Percentiles rank a stretch among this genome's conserved stretches.
These are phyloP conservation scores for Chirona hameri DNA, from an alignment of 2,888 invertebrate genomes.

Conservation along the genomic window DNA sequence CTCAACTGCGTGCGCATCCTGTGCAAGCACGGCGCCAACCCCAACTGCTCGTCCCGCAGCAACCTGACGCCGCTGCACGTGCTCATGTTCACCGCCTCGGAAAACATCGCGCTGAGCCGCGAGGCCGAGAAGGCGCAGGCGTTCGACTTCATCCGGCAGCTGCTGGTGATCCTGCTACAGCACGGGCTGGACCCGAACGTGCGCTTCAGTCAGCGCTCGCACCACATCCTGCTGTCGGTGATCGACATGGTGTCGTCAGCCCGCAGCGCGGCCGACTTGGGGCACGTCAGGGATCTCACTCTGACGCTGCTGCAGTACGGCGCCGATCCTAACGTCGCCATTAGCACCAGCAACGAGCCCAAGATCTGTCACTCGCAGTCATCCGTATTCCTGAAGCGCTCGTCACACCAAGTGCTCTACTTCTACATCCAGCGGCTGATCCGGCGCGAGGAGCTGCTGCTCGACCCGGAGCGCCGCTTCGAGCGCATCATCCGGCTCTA, in stretches of 20 bases:
- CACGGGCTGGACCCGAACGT: constrained; percentile 61
- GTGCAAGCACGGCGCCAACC: constrained; percentile 66
- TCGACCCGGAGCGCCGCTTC: constrained; percentile 61
- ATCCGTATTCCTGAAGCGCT: constrained; percentile 47
- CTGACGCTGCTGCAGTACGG: constrained; percentile 65
- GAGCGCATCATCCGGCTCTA: constrained; percentile 63
- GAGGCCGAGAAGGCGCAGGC: constrained; percentile 63
- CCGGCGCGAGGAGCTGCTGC: constrained; percentile 56
- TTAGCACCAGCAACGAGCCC: constrained; percentile 49
- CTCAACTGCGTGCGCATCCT: constrained; percentile 65
- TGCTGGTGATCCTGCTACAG: constrained; percentile 61
- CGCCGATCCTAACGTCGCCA: constrained; percentile 59
- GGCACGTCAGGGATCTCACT: constrained; percentile 62
- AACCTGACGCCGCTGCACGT: constrained; percentile 67
- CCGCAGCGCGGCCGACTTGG: constrained; percentile 61
- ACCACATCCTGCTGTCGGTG: constrained; percentile 65
- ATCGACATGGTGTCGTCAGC: constrained; percentile 63
- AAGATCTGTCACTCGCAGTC: constrained; percentile 54
- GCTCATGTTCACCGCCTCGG: constrained; percentile 65
- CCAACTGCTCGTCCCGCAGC: constrained; percentile 65
- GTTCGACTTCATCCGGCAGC: constrained; percentile 62
- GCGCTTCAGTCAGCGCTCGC: constrained; percentile 57
- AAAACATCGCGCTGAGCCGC: constrained; percentile 64
- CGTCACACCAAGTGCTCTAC: constrained; percentile 54
- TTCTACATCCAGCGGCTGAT: constrained; percentile 67